Evolutionary conservation across 2,113 vertebrate genomes (phyloP).

Genomic region (Platycercus adscitus): DNA sequence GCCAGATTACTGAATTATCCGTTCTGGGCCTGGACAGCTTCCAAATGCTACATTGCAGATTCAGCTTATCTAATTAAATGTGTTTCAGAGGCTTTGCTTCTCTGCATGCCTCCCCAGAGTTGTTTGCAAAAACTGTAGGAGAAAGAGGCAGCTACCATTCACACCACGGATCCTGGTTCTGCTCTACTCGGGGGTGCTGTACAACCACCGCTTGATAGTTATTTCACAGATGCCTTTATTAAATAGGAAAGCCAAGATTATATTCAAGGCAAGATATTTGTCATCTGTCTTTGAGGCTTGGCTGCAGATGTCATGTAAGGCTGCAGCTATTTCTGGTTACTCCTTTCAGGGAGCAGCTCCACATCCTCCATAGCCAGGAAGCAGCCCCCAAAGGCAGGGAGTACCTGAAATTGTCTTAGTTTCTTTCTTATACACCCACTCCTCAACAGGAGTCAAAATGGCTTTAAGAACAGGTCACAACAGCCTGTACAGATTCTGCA

Average conservation of each 20-base stretch:
- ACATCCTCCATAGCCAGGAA: background rate
- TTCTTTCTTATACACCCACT: background rate
- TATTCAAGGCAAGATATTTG: background rate
- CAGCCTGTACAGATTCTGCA: background rate
- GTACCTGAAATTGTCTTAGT: background rate
- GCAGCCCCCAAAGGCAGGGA: background rate
- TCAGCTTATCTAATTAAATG: constrained; percentile 42
- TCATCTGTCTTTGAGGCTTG: background rate
- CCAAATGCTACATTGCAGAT: constrained; percentile 28
- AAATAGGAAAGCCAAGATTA: background rate
- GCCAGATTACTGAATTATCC: constrained; percentile 17
- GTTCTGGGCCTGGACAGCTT: background rate
- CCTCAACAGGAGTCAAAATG: background rate
- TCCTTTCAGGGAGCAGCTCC: background rate
- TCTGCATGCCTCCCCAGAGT: background rate
- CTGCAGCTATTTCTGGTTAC: background rate
- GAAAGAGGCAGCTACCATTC: background rate
- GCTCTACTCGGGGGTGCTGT: background rate
- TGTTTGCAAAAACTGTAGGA: constrained; percentile 2
- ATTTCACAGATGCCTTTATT: background rate
- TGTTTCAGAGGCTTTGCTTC: constrained; percentile 19
- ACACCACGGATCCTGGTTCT: background rate
- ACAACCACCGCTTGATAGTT: background rate
- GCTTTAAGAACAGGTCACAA: background rate
- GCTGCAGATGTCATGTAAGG: background rate